Percentiles rank a stretch among this genome's conserved stretches.
Conservation (phyloP, 1,140 invertebrate genomes). For the Pachypsylla venusta region DNA sequence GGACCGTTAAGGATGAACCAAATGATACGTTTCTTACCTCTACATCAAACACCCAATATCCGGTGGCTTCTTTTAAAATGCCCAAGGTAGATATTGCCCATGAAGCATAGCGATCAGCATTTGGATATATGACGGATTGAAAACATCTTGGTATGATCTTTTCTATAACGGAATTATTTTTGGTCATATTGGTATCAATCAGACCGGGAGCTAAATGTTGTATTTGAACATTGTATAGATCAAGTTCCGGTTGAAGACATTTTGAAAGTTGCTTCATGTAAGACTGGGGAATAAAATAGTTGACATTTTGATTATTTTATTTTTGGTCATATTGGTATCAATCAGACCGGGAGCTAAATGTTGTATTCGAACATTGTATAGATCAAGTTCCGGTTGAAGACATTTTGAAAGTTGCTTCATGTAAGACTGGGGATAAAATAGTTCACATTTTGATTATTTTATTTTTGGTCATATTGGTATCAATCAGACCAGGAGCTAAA, state of each 20-base stretch:
- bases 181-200: slow-evolving; percentile 66
- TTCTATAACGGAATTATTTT: slow-evolving; percentile 54
- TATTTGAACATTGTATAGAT: slow-evolving; percentile 52
- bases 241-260: slow-evolving; percentile 64
- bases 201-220: slow-evolving; percentile 78
- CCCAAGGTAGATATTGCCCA: slow-evolving; percentile 68
- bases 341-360: too few relatives aligned
- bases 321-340: too few relatives aligned
- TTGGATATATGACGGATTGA: slow-evolving; percentile 59
- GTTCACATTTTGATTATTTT: too few relatives aligned
- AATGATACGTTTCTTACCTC: slow-evolving; percentile 35
- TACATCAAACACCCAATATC: slow-evolving; percentile 77
- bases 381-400: too few relatives aligned
- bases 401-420: too few relatives aligned
- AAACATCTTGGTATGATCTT: slow-evolving; percentile 32
- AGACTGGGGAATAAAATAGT: too few relatives aligned
- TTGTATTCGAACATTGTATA: too few relatives aligned
- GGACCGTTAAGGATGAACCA: too few relatives aligned
- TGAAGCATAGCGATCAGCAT: slow-evolving; percentile 55
- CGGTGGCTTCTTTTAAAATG: slow-evolving; percentile 56
- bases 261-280: slow-evolving; percentile 60
- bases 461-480: too few relatives aligned
- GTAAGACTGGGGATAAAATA: too few relatives aligned
- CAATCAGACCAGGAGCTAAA: too few relatives aligned
- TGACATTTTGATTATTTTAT: too few relatives aligned